Base-by-base conservation (phyloP, 1,140 invertebrate genomes). In the Nephila pilipes region DNA sequence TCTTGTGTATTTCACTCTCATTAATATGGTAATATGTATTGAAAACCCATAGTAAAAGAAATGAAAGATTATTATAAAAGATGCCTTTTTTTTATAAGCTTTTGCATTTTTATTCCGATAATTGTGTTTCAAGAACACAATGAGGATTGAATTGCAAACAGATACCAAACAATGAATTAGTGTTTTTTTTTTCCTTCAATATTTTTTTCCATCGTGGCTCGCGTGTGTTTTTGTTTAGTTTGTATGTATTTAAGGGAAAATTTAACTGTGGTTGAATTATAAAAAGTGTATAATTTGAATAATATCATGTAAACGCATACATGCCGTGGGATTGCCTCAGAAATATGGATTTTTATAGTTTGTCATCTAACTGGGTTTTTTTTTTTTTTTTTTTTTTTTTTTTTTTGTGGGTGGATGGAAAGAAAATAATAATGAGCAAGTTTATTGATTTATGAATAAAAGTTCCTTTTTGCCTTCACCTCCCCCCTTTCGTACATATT, bases 11-110 rank as follows among this genome's bases (percentile, higher is more conserved):
- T 55, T 54, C 22, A 54, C 25, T 25, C 38, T 87, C 85, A 87
- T 87, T 87, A 65, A 87, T 87, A 87, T 87, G 85, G 57, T 87
- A 87, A 87, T 87, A 58, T 87, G 57, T 60, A 69, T 87, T 65
- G 29, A 57, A 60, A 57, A 60, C 57, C 29, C 83, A 85, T 85
- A 85, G 54, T 85, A 18, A 85, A 46, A 55, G 20, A 46, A 85
- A 58, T 85, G 18, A 32, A 57, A 85, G 29, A 58, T 32, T 46
- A 85, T 85, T 85, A 57, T 58, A 85, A 32, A 85, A 85, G 55
- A 85, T 85, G 54, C 16, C 20, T 22, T 32, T 85, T 81, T 81
- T 75, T 75, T 32, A 5, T 75, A 75, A 18, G 29, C 38, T 20
- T 81, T 81, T 81, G 80, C 38, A 55, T 81, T 81, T 81, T 81